phyloP scores from a whole-genome alignment of 2,113 vertebrate genomes.

The Oncorhynchus mykiss region DNA sequence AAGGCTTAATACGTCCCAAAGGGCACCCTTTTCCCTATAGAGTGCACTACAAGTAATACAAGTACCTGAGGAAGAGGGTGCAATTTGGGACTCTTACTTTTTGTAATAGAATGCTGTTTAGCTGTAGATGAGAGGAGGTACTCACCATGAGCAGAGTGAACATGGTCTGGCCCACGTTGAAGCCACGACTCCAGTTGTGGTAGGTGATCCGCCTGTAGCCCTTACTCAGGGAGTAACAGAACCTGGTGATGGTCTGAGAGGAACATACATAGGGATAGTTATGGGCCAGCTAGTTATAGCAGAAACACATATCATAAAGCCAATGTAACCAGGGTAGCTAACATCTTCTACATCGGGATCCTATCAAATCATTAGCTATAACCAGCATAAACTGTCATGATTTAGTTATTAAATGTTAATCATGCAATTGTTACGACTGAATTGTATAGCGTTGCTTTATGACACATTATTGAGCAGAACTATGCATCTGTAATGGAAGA shows the following conservation, averaged over 20 bases:
- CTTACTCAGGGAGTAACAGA: slow-evolving; percentile 77
- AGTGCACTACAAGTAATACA: no score
- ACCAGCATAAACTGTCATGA: not conserved
- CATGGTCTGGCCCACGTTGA: slow-evolving; percentile 84
- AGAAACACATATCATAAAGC: no score
- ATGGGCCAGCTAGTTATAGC: no score
- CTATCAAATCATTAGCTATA: not conserved
- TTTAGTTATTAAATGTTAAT: not conserved
- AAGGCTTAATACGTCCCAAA: not conserved
- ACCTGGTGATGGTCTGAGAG: slow-evolving; percentile 71
- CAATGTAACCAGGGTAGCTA: no score
- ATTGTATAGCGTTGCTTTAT: not conserved
- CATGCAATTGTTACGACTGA: not conserved
- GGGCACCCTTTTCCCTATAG: no score
- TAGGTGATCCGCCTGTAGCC: slow-evolving; percentile 81
- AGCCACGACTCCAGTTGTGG: slow-evolving; percentile 83
- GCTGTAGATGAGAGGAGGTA: not conserved
- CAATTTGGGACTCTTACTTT: no score
- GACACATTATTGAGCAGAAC: not conserved
- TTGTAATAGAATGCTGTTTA: no score
- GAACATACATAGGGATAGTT: not conserved
- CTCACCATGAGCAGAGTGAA: slow-evolving; percentile 78
- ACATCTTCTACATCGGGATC: no score
- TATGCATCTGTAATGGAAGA: not conserved
- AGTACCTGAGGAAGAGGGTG: no score